These are phyloP conservation scores for Karalla daura DNA, from an alignment of 2,797 vertebrate species.

Conservation along the genomic window DNA sequence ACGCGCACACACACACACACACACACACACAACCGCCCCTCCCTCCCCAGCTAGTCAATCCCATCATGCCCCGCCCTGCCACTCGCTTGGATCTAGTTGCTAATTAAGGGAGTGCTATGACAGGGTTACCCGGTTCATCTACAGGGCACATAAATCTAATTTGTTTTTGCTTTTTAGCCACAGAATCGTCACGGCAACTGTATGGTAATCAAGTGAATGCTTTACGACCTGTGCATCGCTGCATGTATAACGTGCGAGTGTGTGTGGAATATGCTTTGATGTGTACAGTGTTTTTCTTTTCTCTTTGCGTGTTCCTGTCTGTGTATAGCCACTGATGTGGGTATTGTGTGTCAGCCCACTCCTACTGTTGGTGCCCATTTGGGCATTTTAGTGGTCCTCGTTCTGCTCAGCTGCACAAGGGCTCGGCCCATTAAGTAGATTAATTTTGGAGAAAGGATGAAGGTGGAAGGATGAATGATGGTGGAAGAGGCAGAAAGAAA, in stretches of 20 bases:
- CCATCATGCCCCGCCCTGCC: slow-evolving; percentile 48
- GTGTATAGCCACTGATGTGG: background rate
- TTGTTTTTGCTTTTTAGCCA: slow-evolving; percentile 30
- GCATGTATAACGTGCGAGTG: background rate
- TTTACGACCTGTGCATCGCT: slow-evolving; percentile 2
- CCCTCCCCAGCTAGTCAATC: slow-evolving; percentile 48
- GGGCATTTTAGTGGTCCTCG: slow-evolving; percentile 30
- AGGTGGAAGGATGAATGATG: slow-evolving; percentile 39
- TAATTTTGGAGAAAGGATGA: slow-evolving; percentile 52
- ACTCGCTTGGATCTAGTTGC: slow-evolving; percentile 56
- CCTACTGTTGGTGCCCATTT: slow-evolving; percentile 28
- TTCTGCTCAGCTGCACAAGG: slow-evolving; percentile 54
- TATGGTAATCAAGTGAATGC: background rate
- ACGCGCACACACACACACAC: no score
- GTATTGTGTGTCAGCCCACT: background rate
- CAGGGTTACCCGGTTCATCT: slow-evolving; percentile 53
- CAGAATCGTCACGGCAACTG: slow-evolving; percentile 16
- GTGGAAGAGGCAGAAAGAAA: slow-evolving; percentile 3
- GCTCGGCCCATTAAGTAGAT: slow-evolving; percentile 66
- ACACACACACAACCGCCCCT: no score
- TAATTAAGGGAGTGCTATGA: slow-evolving; percentile 72
- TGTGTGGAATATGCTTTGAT: background rate
- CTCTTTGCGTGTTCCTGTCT: background rate
- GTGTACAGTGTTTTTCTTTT: background rate
- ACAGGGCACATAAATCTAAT: slow-evolving; percentile 55